Evolutionary conservation across 23 tunicate species (phyloP), one percentile per base, ranked within the genome.

Genomic region (Styela plicata): DNA sequence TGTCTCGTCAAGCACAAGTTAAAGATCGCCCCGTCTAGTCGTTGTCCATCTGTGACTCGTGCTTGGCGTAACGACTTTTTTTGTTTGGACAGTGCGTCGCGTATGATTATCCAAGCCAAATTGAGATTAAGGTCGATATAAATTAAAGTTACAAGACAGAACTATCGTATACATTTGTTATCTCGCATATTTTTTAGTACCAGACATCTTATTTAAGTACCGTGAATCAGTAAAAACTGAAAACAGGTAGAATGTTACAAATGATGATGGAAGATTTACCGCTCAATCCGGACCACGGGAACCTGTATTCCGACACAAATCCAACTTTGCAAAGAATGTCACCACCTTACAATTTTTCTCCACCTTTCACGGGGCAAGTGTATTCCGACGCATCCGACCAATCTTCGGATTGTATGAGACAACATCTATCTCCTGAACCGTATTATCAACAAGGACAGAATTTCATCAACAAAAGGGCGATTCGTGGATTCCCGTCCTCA

Each of bases 191-290:
- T n/a, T n/a, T n/a, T n/a, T n/a, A n/a, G n/a, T n/a, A n/a, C n/a
- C n/a, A n/a, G n/a, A n/a, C n/a, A n/a, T n/a, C n/a, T n/a, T n/a
- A n/a, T n/a, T n/a, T n/a, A n/a, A n/a, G n/a, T n/a, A n/a, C n/a
- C n/a, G n/a, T n/a, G n/a, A n/a, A n/a, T n/a, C n/a, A n/a, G n/a
- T n/a, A n/a, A n/a, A n/a, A n/a, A n/a, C n/a, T n/a, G n/a, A n/a
- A n/a, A n/a, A n/a, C n/a, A 67, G 31, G 19, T 18, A 34, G 16
- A 31, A 76, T 76, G 81, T 76, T 76, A 57, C 81, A 76, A 25
- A 76, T 76, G 81, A 76, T 76, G 81, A 25, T 76, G 81, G 81
- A 76, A 29, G 81, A 76, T 44, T 21, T 16, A 0, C 81, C 81
- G 27, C 63, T 57, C 21, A 29, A 29, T 76, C 13, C 66, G 31